Conservation (phyloP, 23 tunicate species). For the Styela clava region DNA sequence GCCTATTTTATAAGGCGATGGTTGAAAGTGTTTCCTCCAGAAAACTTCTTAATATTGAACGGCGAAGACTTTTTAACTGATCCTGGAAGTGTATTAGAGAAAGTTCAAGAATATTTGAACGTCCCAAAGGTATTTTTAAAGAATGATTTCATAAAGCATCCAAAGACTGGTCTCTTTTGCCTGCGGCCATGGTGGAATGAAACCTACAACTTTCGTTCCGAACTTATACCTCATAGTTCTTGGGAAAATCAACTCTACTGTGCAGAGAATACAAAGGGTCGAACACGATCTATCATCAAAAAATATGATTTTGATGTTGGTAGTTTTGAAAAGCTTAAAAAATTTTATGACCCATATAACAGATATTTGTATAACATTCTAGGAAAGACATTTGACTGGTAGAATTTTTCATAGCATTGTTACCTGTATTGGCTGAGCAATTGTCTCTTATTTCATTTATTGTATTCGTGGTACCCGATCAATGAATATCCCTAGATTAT, state of each 20-base stretch:
- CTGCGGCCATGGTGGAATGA: slow-evolving; percentile 30
- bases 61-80: slow-evolving; percentile 15
- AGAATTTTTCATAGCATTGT: no score
- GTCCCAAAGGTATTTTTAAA: slow-evolving; percentile 1
- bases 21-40: slow-evolving; percentile 6
- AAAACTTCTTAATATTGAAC: not conserved
- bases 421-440: no score
- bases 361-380: not conserved
- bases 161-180: slow-evolving; percentile 25
- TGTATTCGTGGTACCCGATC: no score
- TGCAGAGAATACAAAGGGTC: not conserved
- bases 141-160: slow-evolving; percentile 6
- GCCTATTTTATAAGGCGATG: slow-evolving; percentile 25
- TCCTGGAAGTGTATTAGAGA: slow-evolving; percentile 15
- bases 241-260: slow-evolving; percentile 17
- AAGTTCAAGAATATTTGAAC: slow-evolving; percentile 9
- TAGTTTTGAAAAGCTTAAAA: not conserved
- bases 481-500: no score
- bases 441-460: no score
- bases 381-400: slow-evolving; percentile 3
- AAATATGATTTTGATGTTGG: not conserved
- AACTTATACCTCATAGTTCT: not conserved
- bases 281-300: not conserved
- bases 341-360: slow-evolving; percentile 17
- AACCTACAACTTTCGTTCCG: slow-evolving; percentile 12